Conservation (phyloP, 2,797 vertebrate species). For the Arrhamphus sclerolepis region DNA sequence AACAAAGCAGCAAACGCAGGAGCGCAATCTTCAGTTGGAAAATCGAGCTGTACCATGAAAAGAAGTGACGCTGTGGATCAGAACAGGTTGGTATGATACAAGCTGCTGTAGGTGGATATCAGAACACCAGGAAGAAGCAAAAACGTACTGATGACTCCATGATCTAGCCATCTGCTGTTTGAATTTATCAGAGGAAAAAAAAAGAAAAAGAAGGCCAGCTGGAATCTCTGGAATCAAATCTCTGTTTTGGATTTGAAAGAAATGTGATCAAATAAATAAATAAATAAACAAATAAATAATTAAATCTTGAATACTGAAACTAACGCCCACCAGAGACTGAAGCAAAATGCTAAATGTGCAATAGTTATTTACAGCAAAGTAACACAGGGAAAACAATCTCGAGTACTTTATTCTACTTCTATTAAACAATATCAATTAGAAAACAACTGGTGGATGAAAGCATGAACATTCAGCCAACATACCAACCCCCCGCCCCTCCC, state of each 20-base stretch:
- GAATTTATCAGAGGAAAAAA: constrained; percentile 47
- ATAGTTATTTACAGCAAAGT: constrained; percentile 31
- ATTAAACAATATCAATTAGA: not conserved
- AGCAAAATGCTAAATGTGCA: constrained; percentile 15
- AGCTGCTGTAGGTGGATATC: constrained; percentile 29
- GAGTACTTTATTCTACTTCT: not conserved
- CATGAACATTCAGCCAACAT: too few relatives aligned
- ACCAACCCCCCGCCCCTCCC: constrained; percentile 6
- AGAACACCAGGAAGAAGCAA: constrained; percentile 36
- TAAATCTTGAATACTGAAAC: constrained; percentile 47
- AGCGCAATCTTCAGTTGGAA: constrained; percentile 9
- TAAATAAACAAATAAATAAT: constrained; percentile 50
- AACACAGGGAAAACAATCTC: constrained; percentile 1
- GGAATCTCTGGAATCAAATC: constrained; percentile 47
- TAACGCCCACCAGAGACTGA: constrained; percentile 52
- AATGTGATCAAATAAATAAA: constrained; percentile 59
- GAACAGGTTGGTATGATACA: constrained; percentile 41
- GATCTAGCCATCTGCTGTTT: constrained; percentile 74
- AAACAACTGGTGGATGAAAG: too few relatives aligned
- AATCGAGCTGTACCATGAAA: constrained; percentile 17
- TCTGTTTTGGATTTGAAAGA: constrained; percentile 47
- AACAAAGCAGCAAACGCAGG: constrained; percentile 7
- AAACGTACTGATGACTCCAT: constrained; percentile 45
- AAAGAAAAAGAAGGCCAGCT: too few relatives aligned
- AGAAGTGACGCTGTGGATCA: constrained; percentile 12